Evolutionary conservation across 23 tunicate genomes (phyloP).

Genomic region (Trididemnum nubilum): DNA sequence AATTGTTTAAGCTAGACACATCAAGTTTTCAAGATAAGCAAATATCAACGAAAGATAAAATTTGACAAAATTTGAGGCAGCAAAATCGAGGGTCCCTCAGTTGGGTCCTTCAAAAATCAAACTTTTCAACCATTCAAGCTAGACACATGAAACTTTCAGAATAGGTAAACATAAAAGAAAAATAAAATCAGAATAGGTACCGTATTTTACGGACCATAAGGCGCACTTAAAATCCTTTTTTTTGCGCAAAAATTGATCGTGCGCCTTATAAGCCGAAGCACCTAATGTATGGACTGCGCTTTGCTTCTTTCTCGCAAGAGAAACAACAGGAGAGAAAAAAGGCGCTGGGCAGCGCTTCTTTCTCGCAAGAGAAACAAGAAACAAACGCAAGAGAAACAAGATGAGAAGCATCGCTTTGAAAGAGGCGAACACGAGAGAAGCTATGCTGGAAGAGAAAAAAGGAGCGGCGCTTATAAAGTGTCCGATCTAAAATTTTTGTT

Average conservation of each 20-base stretch:
- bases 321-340: background rate
- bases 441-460: too few species aligned
- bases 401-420: background rate
- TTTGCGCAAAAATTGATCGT: slow-evolving; percentile 28
- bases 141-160: too few species aligned
- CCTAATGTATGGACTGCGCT: slow-evolving; percentile 34
- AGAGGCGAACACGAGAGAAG: background rate
- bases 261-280: slow-evolving; percentile 37
- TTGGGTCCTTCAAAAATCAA: too few species aligned
- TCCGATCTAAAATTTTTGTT: slow-evolving; percentile 6
- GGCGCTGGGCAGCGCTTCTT: background rate
- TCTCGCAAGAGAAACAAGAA: background rate
- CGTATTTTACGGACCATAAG: slow-evolving; percentile 34
- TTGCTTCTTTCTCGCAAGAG: background rate
- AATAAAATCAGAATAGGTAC: too few species aligned
- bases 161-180: too few species aligned
- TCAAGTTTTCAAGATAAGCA: too few species aligned
- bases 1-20: too few species aligned
- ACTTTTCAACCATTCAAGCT: too few species aligned
- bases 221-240: slow-evolving; percentile 31
- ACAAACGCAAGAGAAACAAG: slow-evolving; percentile 8
- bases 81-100: too few species aligned
- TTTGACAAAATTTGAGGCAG: too few species aligned
- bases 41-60: too few species aligned
- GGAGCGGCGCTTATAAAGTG: slow-evolving; percentile 10